Percentiles rank a stretch among this genome's conserved stretches.
Evolutionary conservation across 2,113 vertebrate species (phyloP).

Genomic region (zebrafish (Danio rerio)): GRCz12tu NC_133188.1:31605501-31606000

Average conservation of each 20-base stretch:
- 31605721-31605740: conserved; percentile 60
- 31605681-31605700: conserved; percentile 37
- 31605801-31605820: no score
- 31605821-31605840: not conserved
- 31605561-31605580: conserved; percentile 26
- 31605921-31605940: no score
- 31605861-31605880: not conserved
- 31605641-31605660: conserved; percentile 59
- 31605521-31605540: not conserved
- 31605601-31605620: conserved; percentile 48
- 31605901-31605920: no score
- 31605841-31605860: not conserved
- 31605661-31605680: conserved; percentile 57
- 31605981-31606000: no score
- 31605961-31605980: no score
- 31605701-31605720: conserved; percentile 53
- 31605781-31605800: no score
- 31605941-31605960: no score
- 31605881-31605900: no score
- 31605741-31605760: conserved; percentile 42
- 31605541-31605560: conserved; percentile 54
- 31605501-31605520: conserved; percentile 48
- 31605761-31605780: no score
- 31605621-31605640: conserved; percentile 30
- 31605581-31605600: conserved; percentile 48